These are phyloP conservation scores for Neoaliturus tenellus DNA, from an alignment of 2,888 invertebrate species.

Conservation along the genomic window DNA sequence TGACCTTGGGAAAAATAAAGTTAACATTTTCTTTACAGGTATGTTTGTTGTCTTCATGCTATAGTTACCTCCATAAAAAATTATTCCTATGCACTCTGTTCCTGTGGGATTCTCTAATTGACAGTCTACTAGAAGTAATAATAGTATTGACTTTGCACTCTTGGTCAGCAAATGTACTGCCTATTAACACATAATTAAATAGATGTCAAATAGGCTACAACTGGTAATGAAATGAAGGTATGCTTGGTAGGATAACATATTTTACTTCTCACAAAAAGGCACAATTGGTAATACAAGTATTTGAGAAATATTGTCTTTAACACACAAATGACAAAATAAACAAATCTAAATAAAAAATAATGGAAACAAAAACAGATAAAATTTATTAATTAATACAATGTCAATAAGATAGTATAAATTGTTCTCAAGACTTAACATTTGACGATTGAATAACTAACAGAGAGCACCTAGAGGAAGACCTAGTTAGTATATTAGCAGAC, in stretches of 20 bases:
- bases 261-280: neutral
- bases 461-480: slow-evolving; percentile 19
- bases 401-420: neutral
- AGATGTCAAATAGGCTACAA: too few species aligned
- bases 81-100: too few species aligned
- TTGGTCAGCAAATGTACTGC: too few species aligned
- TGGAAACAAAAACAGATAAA: neutral
- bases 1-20: too few species aligned
- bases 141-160: too few species aligned
- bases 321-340: neutral
- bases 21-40: too few species aligned
- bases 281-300: neutral
- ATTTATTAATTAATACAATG: neutral
- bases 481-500: neutral
- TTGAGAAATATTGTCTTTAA: neutral
- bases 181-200: too few species aligned
- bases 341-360: neutral
- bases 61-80: too few species aligned
- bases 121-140: too few species aligned
- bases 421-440: neutral
- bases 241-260: neutral
- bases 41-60: too few species aligned
- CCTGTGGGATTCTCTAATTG: too few species aligned
- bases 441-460: neutral
- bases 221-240: neutral